Evolutionary conservation across 2,113 vertebrate genomes (phyloP).

Genomic region (Tamias sibiricus): DNA sequence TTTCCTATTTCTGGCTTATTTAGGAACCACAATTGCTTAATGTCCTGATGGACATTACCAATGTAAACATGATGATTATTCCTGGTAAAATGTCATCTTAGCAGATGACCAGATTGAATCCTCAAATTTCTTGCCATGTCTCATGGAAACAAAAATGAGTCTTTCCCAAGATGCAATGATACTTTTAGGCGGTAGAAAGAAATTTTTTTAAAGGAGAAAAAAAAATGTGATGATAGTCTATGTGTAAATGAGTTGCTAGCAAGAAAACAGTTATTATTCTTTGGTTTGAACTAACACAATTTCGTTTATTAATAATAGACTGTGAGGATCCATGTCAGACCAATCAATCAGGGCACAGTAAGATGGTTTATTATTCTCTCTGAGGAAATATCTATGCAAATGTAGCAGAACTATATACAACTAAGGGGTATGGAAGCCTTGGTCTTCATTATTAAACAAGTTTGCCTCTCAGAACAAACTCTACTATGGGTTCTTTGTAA

Average conservation of each 20-base stretch:
- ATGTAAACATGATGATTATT: slow-evolving; percentile 56
- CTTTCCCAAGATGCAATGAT: slow-evolving; percentile 22
- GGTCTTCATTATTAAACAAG: slow-evolving; percentile 21
- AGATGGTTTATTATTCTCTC: neutral
- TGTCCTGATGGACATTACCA: slow-evolving; percentile 37
- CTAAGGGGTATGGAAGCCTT: neutral
- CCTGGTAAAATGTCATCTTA: slow-evolving; percentile 26
- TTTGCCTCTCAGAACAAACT: neutral
- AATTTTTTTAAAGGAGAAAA: neutral
- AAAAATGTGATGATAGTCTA: neutral
- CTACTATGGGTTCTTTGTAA: neutral
- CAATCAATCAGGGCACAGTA: neutral
- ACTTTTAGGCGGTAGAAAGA: neutral
- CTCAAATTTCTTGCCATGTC: neutral
- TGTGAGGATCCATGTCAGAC: neutral
- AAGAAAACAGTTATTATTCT: slow-evolving; percentile 33
- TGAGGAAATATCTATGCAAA: slow-evolving; percentile 49
- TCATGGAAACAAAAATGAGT: slow-evolving; percentile 44
- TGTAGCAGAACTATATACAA: neutral
- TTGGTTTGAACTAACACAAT: slow-evolving; percentile 7
- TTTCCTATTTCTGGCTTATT: slow-evolving; percentile 53
- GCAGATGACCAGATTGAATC: slow-evolving; percentile 11
- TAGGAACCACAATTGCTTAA: slow-evolving; percentile 47
- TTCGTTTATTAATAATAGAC: slow-evolving; percentile 27
- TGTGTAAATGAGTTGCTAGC: neutral